These are phyloP conservation scores for Sebastes hubbsi DNA, from an alignment of 2,797 vertebrate species.

Conservation along the genomic window DNA sequence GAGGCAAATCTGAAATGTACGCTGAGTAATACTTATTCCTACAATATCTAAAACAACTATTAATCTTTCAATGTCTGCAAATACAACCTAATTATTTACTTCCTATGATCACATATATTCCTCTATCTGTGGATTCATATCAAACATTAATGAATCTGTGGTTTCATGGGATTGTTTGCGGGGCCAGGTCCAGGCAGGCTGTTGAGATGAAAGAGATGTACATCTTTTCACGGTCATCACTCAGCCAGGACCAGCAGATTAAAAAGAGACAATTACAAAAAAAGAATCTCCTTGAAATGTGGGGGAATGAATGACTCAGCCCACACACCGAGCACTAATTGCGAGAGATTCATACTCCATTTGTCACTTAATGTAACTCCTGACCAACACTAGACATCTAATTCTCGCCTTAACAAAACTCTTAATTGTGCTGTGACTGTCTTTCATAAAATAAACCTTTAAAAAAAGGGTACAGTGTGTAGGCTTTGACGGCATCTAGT, in stretches of 20 bases:
- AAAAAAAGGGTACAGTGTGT: not conserved
- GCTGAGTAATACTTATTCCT: not conserved
- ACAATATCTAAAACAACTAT: not conserved
- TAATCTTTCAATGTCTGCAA: not conserved
- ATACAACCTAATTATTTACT: not conserved
- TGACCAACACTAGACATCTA: not conserved
- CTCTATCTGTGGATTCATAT: not conserved
- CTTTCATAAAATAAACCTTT: not conserved
- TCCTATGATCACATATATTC: not conserved
- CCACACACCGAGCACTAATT: slow-evolving; percentile 3
- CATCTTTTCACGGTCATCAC: not conserved
- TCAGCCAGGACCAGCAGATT: not conserved
- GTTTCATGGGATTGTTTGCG: not conserved
- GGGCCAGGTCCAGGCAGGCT: slow-evolving; percentile 5
- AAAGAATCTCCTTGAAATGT: not conserved
- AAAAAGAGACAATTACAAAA: not conserved
- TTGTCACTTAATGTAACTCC: not conserved
- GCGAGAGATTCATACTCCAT: not conserved
- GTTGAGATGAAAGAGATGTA: not conserved
- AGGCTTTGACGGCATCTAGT: not conserved
- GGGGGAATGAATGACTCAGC: not conserved
- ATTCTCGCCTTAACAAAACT: not conserved
- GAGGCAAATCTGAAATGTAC: not conserved
- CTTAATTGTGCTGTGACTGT: not conserved
- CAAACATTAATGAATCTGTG: not conserved